Conservation (phyloP, 2,797 vertebrate genomes). For the Sebastes jordani region DNA sequence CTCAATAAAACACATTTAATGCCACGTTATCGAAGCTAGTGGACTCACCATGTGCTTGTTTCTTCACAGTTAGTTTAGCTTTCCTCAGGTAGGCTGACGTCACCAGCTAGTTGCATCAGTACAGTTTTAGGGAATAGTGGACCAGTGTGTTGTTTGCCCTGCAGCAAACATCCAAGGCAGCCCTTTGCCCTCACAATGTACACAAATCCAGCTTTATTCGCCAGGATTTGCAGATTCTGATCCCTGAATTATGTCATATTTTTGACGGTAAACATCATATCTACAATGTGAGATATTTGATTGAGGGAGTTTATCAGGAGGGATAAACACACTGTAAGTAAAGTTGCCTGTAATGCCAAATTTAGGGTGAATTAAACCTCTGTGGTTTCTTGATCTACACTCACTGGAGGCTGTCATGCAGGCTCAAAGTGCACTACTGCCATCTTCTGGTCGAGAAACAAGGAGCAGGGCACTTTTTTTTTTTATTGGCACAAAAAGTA, state of each 20-base stretch:
- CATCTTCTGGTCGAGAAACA: constrained; percentile 13
- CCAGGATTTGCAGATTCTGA: fast-evolving
- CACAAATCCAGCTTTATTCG: fast-evolving
- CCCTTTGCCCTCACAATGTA: fast-evolving
- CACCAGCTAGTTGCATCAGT: neutral
- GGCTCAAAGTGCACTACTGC: neutral
- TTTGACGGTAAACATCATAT: fast-evolving
- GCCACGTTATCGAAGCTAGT: neutral
- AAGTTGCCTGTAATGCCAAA: neutral
- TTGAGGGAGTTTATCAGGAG: fast-evolving
- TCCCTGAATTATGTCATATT: fast-evolving
- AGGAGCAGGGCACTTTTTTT: too few relatives aligned
- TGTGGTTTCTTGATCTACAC: fast-evolving
- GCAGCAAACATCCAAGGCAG: fast-evolving
- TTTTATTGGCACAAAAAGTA: too few relatives aligned
- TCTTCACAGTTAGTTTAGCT: neutral
- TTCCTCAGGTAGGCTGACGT: neutral
- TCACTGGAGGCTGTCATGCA: neutral
- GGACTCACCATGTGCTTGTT: constrained; percentile 38
- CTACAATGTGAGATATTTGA: fast-evolving
- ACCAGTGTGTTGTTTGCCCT: fast-evolving
- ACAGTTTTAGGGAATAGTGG: neutral
- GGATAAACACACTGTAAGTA: fast-evolving
- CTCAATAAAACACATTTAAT: neutral
- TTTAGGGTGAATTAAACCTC: fast-evolving